A percentile compares a stretch with the other conserved stretches of the same genome.
phyloP scores from a whole-genome alignment of 30 jellyfish, hydroid and myxozoan genomes.

The Cassiopea xamachana region DNA sequence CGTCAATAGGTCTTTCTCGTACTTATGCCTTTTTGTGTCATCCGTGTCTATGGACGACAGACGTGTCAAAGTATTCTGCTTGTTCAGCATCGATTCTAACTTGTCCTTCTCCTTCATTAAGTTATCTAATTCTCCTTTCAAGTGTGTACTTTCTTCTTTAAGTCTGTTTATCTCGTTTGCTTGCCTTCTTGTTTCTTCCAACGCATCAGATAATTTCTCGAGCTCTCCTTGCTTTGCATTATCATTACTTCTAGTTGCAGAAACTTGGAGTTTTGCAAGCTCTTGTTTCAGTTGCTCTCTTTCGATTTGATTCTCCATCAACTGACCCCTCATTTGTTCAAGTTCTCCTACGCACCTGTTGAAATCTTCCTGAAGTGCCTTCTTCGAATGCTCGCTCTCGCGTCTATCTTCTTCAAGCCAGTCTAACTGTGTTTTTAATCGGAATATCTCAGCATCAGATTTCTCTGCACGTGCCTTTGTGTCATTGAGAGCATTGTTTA shows the following conservation, averaged over 20 bases:
- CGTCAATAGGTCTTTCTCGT: slow-evolving; percentile 45
- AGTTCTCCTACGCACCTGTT: slow-evolving; percentile 57
- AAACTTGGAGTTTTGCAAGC: not conserved
- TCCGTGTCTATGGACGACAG: slow-evolving; percentile 32
- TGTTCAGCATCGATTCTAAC: slow-evolving; percentile 12
- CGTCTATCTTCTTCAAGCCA: slow-evolving; percentile 63
- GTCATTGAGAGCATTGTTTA: slow-evolving; percentile 18
- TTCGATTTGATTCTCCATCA: slow-evolving; percentile 46
- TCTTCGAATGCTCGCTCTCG: slow-evolving; percentile 31
- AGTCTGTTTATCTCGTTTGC: slow-evolving; percentile 40
- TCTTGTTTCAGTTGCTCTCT: slow-evolving; percentile 55
- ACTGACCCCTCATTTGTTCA: slow-evolving; percentile 12
- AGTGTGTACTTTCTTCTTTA: slow-evolving; percentile 23
- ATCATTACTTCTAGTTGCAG: slow-evolving; percentile 1
- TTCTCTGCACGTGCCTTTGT: slow-evolving; percentile 25
- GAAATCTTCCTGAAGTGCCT: slow-evolving; percentile 59
- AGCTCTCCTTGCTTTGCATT: slow-evolving; percentile 2
- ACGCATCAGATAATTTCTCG: slow-evolving; percentile 45
- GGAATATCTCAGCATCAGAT: slow-evolving; percentile 52
- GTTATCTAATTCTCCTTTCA: slow-evolving; percentile 30
- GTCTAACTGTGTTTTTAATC: slow-evolving; percentile 51
- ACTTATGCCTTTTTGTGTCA: slow-evolving; percentile 38
- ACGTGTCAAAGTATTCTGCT: slow-evolving; percentile 22
- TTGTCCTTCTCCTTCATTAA: slow-evolving; percentile 23
- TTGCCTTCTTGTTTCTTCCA: slow-evolving; percentile 28